Evolutionary conservation across 2,113 vertebrate genomes (phyloP).

Genomic region (Gopherus flavomarginatus): DNA sequence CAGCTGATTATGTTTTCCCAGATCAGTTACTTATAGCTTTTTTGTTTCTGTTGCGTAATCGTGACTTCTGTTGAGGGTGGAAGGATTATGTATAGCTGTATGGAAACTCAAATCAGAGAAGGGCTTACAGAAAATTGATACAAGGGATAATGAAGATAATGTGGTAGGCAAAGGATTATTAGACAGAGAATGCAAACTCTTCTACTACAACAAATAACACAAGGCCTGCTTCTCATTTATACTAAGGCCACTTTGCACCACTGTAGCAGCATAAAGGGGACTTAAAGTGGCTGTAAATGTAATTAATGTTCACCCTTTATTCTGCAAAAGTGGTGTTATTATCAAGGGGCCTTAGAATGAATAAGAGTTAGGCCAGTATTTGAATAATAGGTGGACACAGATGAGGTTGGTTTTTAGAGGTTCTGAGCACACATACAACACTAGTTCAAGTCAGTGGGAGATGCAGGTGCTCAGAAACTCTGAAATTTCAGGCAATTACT

Average conservation of each 20-base stretch:
- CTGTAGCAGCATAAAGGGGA: neutral
- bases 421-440: neutral
- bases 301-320: neutral
- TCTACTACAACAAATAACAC: fast-evolving
- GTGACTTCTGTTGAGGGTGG: neutral
- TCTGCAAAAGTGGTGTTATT: neutral
- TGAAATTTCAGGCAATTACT: neutral
- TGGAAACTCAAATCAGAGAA: fast-evolving
- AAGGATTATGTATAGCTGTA: neutral
- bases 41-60: neutral
- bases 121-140: neutral
- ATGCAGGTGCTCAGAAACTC: neutral
- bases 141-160: neutral
- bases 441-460: neutral
- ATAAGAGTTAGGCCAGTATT: too few species aligned
- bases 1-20: conserved; percentile 58
- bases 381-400: too few species aligned
- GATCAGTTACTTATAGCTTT: conserved; percentile 31
- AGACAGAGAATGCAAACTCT: fast-evolving
- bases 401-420: neutral
- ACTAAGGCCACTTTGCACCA: fast-evolving
- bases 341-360: neutral
- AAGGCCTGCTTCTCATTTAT: fast-evolving
- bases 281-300: neutral
- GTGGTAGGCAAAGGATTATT: fast-evolving